Percentiles rank a stretch among this genome's conserved stretches.
phyloP scores from a whole-genome alignment of 2,888 invertebrate genomes.

The Prenolepis imparis region DNA sequence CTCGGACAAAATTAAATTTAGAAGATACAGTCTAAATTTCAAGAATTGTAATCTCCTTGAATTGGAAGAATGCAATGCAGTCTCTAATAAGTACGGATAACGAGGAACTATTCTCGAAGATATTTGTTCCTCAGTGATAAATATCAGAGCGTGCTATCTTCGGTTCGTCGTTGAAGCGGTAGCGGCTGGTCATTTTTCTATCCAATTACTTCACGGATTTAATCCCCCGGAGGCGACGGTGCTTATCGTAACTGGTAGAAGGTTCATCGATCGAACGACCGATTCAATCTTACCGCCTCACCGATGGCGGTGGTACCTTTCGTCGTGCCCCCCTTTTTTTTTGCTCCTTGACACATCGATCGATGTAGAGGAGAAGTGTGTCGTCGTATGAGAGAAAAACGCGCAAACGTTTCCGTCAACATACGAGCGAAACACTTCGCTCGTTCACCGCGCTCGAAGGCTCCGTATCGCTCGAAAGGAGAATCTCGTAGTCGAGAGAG shows the following conservation, averaged over 20 bases:
- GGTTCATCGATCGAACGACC: slow-evolving; percentile 51
- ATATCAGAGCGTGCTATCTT: slow-evolving; percentile 37
- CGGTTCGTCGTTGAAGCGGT: slow-evolving; percentile 34
- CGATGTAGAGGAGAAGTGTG: slow-evolving; percentile 12
- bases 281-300: slow-evolving; percentile 67
- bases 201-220: slow-evolving; percentile 70
- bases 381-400: slow-evolving; percentile 45
- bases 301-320: slow-evolving; percentile 35
- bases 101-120: slow-evolving; percentile 1
- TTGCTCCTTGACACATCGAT: slow-evolving; percentile 53
- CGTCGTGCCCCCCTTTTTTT: slow-evolving; percentile 57
- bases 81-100: slow-evolving; percentile 2
- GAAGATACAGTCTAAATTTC: background rate
- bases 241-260: slow-evolving; percentile 55
- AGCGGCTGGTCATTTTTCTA: slow-evolving; percentile 59
- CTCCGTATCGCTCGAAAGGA: slow-evolving; percentile 46
- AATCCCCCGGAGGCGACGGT: slow-evolving; percentile 64
- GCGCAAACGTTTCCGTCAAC: slow-evolving; percentile 43
- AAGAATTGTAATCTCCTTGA: background rate
- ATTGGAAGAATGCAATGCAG: background rate
- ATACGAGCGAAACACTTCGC: slow-evolving; percentile 26
- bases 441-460: slow-evolving; percentile 35
- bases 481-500: slow-evolving; percentile 54
- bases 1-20: too few species aligned
- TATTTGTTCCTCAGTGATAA: slow-evolving; percentile 28